phyloP scores from a whole-genome alignment of 30 jellyfish, hydroid and myxozoan species.

The Sanderia malayensis region DNA sequence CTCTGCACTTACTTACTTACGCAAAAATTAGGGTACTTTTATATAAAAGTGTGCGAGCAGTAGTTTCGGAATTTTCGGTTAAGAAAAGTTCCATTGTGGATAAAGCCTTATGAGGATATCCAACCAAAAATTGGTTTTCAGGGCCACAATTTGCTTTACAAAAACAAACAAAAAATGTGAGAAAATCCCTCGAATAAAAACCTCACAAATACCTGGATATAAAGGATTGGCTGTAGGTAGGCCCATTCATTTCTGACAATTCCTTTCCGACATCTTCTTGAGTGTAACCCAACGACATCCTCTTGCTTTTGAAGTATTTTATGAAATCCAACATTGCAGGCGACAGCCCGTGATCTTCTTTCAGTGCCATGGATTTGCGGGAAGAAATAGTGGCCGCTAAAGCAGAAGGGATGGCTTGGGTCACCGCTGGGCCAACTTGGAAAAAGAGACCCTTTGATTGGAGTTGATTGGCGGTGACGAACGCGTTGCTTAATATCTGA shows the following conservation, averaged over 20 bases:
- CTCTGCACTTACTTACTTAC: no score
- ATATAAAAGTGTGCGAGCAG: no score
- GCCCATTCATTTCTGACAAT: conserved; percentile 96
- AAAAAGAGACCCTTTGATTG: conserved; percentile 55
- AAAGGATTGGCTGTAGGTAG: conserved; percentile 95
- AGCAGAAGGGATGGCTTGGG: conserved; percentile 60
- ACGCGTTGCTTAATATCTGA: conserved; percentile 42
- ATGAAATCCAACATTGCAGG: conserved; percentile 88
- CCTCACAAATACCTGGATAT: conserved; percentile 90
- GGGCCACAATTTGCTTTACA: no score
- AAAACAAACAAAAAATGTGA: no score
- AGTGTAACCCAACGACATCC: conserved; percentile 90
- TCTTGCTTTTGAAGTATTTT: conserved; percentile 69
- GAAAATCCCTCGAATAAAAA: no score
- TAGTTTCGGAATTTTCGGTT: no score
- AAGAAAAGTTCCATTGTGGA: no score
- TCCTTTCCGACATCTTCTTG: conserved; percentile 98
- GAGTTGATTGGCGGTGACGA: conserved; percentile 36
- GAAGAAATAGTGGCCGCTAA: conserved; percentile 4
- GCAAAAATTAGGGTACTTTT: no score
- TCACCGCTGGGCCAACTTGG: conserved; percentile 65
- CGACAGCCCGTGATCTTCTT: conserved; percentile 83
- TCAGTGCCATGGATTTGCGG: conserved; percentile 61
- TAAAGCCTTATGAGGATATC: no score
- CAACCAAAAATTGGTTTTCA: no score